Evolutionary conservation across 1,140 invertebrate genomes (phyloP), one percentile per base, ranked within the genome.

Genomic region (Tyrophagus putrescentiae): DNA sequence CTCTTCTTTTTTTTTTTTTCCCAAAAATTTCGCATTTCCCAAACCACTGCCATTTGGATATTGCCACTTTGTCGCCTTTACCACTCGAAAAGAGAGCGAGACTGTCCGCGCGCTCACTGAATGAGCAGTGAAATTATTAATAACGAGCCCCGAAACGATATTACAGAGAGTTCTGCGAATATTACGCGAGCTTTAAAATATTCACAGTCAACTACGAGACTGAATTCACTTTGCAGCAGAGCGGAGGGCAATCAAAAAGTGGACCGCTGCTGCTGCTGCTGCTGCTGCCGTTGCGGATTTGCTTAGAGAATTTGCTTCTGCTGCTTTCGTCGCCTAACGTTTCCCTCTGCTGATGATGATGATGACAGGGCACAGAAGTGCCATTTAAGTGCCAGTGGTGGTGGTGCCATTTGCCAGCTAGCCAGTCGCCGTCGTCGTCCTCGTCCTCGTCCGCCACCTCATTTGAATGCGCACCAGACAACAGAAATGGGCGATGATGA

Each of bases 361-460:
- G 45, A 48, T 48, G 45, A 48, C 45, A 48, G 45, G 45, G 45
- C 45, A 48, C 45, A 48, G 45, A 48, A 48, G 45, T 48, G 45
- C 45, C 45, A 48, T 48, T 48, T 48, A 48, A 48, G 45, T 48
- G 45, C 7, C n/a, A n/a, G n/a, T n/a, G n/a, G n/a, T n/a, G n/a
- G n/a, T n/a, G n/a, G n/a, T n/a, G 7, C 45, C 45, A 48, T 48
- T 48, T 48, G 45, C 45, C 45, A 9, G 45, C 31, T 48, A 25
- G 45, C 31, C 36, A 21, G 21, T 21, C 45, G 13, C 6, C 45
- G 23, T 21, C 21, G 7, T 48, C 45, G 45, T 21, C 21, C 21
- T 29, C 45, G 45, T 18, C 45, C 45, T n/a, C 18, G 45, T 29
- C 21, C 45, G 45, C 13, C 45, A 48, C 45, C 45, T 48, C 45